These are phyloP conservation scores for Pterophyllum scalare DNA, from an alignment of 2,113 vertebrate genomes.

Conservation along the genomic window DNA sequence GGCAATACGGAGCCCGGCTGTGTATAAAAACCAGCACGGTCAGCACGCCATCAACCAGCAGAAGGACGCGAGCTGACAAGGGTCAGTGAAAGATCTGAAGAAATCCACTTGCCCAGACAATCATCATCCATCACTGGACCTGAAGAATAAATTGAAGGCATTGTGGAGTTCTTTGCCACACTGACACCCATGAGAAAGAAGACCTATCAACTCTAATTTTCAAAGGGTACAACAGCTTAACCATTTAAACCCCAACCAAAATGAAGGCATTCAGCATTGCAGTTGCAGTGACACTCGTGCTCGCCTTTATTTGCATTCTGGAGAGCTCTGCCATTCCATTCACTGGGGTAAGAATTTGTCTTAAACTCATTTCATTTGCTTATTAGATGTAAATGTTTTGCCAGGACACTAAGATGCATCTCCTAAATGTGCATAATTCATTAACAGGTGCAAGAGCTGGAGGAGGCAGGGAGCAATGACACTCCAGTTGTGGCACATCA, in stretches of 20 bases:
- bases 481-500: conserved; percentile 64
- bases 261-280: conserved; percentile 80
- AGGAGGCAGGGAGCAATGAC: conserved; percentile 63
- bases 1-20: conserved; percentile 49
- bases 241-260: conserved; percentile 28
- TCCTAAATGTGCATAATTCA: conserved; percentile 59
- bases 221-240: conserved; percentile 42
- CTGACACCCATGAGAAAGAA: conserved; percentile 63
- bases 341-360: conserved; percentile 68
- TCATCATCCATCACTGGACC: conserved; percentile 44
- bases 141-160: conserved; percentile 49
- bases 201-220: conserved; percentile 45
- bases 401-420: conserved; percentile 32
- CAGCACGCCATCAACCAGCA: conserved; percentile 23
- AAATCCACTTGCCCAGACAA: conserved; percentile 36
- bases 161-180: conserved; percentile 30
- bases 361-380: conserved; percentile 39
- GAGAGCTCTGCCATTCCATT: conserved; percentile 70
- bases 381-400: conserved; percentile 57
- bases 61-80: conserved; percentile 26
- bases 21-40: conserved; percentile 69
- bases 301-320: conserved; percentile 74
- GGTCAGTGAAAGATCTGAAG: conserved; percentile 35
- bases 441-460: conserved; percentile 67
- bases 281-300: conserved; percentile 77